These are phyloP conservation scores for Trissolcus japonicus DNA, from an alignment of 2,888 invertebrate genomes.

Conservation along the genomic window DNA sequence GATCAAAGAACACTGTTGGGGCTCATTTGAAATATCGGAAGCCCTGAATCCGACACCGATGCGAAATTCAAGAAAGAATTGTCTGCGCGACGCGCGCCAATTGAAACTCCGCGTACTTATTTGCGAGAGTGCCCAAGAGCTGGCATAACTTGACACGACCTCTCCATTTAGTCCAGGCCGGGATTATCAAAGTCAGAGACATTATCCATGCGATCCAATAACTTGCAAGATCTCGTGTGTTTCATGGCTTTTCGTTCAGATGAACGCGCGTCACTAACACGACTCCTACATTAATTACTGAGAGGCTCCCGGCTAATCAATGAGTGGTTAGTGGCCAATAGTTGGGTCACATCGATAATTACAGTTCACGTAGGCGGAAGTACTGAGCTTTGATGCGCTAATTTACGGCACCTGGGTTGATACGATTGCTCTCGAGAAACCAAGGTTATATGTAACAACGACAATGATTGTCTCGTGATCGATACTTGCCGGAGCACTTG, in stretches of 20 bases:
- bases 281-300: constrained; percentile 73
- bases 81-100: neutral
- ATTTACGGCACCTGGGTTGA: constrained; percentile 70
- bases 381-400: constrained; percentile 69
- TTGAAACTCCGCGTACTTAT: constrained; percentile 29
- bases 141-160: constrained; percentile 34
- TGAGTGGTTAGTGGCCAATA: constrained; percentile 73
- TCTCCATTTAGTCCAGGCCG: constrained; percentile 30
- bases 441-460: constrained; percentile 53
- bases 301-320: constrained; percentile 71
- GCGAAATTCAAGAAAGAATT: constrained; percentile 19
- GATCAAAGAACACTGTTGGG: neutral
- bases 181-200: constrained; percentile 56
- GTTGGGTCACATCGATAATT: constrained; percentile 72
- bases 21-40: no score
- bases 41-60: neutral
- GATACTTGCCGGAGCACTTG: constrained; percentile 32
- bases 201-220: constrained; percentile 42
- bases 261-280: constrained; percentile 59
- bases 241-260: constrained; percentile 43
- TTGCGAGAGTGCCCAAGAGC: constrained; percentile 9
- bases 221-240: constrained; percentile 49
- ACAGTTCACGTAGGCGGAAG: constrained; percentile 65
- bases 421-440: constrained; percentile 59
- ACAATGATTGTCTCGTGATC: constrained; percentile 53